Percentiles rank a stretch among this genome's conserved stretches.
Conservation (phyloP, 2,113 vertebrate genomes). For the Catharus bicknelli region DNA sequence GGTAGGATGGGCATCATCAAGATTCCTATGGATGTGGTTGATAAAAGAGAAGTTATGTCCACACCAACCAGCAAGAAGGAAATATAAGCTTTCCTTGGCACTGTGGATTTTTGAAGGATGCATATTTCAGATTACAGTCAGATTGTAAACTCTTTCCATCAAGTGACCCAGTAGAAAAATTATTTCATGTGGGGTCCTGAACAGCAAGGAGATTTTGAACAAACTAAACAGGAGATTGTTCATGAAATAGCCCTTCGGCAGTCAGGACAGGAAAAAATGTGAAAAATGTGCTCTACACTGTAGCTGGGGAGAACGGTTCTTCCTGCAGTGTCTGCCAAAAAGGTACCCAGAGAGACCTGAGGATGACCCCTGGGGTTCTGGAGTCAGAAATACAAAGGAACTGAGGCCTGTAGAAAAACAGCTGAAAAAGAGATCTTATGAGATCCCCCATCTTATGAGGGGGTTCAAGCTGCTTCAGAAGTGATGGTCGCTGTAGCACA, state of each 20-base stretch:
- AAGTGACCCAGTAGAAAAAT: not conserved
- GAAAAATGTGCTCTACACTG: not conserved
- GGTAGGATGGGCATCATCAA: rapidly evolving
- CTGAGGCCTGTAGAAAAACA: not conserved
- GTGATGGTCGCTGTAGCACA: not conserved
- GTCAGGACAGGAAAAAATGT: not conserved
- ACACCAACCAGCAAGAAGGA: not conserved
- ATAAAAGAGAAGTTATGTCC: not conserved
- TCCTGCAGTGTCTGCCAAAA: not conserved
- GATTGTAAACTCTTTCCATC: not conserved
- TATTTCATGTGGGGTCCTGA: not conserved
- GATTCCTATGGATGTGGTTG: not conserved
- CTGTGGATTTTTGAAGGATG: not conserved
- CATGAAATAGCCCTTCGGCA: not conserved
- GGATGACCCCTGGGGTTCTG: not conserved
- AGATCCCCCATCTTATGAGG: not conserved
- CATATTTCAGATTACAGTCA: not conserved
- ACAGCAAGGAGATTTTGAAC: not conserved
- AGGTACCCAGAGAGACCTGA: not conserved
- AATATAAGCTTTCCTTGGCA: not conserved
- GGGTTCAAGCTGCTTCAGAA: not conserved
- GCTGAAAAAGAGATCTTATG: not conserved
- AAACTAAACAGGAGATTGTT: not conserved
- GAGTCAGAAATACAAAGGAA: not conserved
- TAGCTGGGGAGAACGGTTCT: not conserved